Conservation (phyloP, 2,113 vertebrate species). For the Protobothrops flavoviridis region DNA sequence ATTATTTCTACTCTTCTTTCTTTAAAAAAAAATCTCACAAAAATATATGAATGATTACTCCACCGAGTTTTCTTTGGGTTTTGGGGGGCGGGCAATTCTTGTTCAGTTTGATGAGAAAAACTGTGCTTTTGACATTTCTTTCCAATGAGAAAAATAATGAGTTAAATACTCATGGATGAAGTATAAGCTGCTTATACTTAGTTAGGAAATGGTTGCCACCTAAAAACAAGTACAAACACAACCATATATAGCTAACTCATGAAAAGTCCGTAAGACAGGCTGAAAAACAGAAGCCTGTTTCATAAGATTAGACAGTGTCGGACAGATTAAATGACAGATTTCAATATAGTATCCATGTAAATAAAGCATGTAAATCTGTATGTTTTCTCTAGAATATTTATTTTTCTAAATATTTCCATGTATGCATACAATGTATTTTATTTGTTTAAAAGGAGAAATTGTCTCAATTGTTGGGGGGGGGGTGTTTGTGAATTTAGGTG, state of each 20-base stretch:
- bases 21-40: background rate
- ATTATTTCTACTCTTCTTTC: background rate
- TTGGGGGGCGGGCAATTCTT: background rate
- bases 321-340: background rate
- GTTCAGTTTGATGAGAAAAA: background rate
- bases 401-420: background rate
- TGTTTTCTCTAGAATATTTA: background rate
- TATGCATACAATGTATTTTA: background rate
- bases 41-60: background rate
- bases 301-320: background rate
- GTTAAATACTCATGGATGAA: background rate
- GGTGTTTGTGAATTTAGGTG: background rate
- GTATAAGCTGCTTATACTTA: background rate
- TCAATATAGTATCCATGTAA: background rate
- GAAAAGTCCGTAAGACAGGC: background rate
- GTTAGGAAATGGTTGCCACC: background rate
- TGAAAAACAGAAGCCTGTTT: background rate
- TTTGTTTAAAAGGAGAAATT: background rate
- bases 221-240: background rate
- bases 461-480: background rate
- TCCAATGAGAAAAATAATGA: background rate
- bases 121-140: background rate
- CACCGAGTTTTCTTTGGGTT: background rate
- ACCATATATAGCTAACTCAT: background rate
- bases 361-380: background rate